Evolutionary conservation across 1,140 invertebrate species (phyloP).

Genomic region (Papilio aristodemus): DNA sequence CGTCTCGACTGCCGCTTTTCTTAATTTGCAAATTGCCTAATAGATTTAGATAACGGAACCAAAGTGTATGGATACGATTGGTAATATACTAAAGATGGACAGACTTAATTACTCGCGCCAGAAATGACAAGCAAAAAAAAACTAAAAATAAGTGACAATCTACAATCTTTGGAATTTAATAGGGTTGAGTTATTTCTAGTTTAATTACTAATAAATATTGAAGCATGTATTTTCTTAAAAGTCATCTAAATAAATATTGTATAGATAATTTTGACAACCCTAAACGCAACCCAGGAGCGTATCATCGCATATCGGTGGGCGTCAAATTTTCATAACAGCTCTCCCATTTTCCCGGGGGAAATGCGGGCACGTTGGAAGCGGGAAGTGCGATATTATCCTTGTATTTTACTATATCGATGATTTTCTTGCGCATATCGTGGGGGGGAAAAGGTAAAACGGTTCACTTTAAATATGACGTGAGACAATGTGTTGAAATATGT

Average conservation of each 20-base stretch:
- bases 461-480: slow-evolving; percentile 20
- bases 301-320: slow-evolving; percentile 59
- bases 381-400: slow-evolving; percentile 34
- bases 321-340: slow-evolving; percentile 67
- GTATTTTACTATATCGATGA: slow-evolving; percentile 55
- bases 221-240: too few relatives aligned
- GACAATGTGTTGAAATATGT: slow-evolving; percentile 30
- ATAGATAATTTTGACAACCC: slow-evolving; percentile 12
- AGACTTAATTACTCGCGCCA: too few relatives aligned
- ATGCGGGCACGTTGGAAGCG: slow-evolving; percentile 42
- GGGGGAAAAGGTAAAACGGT: slow-evolving; percentile 15
- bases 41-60: background rate
- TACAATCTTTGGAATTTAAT: too few relatives aligned
- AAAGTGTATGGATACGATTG: background rate
- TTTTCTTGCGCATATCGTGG: slow-evolving; percentile 37
- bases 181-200: too few relatives aligned
- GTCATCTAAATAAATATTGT: too few relatives aligned
- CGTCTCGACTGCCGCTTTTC: background rate
- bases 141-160: too few relatives aligned
- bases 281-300: slow-evolving; percentile 42
- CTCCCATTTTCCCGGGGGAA: slow-evolving; percentile 49
- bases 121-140: too few relatives aligned
- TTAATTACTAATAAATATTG: too few relatives aligned
- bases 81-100: background rate
- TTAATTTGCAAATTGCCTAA: background rate